These are phyloP conservation scores for Thamnophis sirtalis DNA, from an alignment of 2,113 vertebrate species.

Conservation along the genomic window DNA sequence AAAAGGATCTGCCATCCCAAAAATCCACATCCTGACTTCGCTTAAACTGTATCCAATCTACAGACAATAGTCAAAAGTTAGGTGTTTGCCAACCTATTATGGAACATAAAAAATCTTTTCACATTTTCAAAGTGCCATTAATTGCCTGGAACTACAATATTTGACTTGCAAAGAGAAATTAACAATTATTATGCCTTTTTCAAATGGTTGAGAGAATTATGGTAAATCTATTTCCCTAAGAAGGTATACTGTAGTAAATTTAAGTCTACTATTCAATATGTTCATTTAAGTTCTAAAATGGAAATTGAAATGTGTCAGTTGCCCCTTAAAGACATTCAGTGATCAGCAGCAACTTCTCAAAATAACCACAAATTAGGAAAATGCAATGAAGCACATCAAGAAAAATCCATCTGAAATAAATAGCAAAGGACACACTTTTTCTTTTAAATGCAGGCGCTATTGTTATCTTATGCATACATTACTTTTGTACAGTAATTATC, in stretches of 20 bases:
- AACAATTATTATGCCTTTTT: not conserved
- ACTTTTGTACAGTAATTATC: not conserved
- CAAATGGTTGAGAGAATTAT: not conserved
- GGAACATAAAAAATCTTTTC: constrained; percentile 30
- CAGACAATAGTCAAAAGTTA: constrained; percentile 22
- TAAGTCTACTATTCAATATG: not conserved
- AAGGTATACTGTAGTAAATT: not conserved
- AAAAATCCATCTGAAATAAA: not conserved
- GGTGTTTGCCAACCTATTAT: constrained; percentile 13
- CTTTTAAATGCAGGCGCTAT: not conserved
- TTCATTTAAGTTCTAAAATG: not conserved
- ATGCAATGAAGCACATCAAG: not conserved
- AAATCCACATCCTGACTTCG: not conserved
- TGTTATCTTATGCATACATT: not conserved
- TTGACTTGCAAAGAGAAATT: not conserved
- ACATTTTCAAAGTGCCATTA: not conserved
- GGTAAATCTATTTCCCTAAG: not conserved
- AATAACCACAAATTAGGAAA: not conserved
- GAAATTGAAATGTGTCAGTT: not conserved
- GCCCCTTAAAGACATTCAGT: not conserved
- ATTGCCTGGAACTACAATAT: not conserved
- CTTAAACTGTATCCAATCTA: not conserved
- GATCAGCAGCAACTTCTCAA: not conserved
- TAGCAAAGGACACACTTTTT: not conserved
- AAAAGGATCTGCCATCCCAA: constrained; percentile 7